Evolutionary conservation across 2,888 invertebrate species (phyloP).

Genomic region (Hypselothyrea guttata): DNA sequence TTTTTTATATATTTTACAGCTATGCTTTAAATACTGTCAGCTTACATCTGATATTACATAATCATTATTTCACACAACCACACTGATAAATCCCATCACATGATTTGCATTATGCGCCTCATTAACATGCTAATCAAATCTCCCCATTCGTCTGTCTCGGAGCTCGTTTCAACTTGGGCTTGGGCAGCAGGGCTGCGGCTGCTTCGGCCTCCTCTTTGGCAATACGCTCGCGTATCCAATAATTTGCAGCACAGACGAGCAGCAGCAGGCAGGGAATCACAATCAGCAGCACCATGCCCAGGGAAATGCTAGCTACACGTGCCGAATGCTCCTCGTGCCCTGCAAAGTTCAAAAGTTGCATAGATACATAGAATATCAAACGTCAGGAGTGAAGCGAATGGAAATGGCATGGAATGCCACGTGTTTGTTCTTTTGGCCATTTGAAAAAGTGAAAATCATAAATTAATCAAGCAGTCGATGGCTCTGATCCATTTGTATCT

Average conservation of each 20-base stretch:
- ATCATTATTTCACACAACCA: constrained; percentile 3
- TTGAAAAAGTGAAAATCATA: constrained; percentile 53
- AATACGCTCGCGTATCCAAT: constrained; percentile 84
- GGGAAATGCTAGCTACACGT: constrained; percentile 89
- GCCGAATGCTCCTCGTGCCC: constrained; percentile 91
- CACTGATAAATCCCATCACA: constrained; percentile 17
- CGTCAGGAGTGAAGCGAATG: neutral
- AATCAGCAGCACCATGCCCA: constrained; percentile 89
- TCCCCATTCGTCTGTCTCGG: constrained; percentile 6
- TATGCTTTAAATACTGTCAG: neutral
- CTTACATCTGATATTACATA: constrained; percentile 1
- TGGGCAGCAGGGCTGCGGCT: constrained; percentile 57
- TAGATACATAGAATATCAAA: constrained; percentile 22
- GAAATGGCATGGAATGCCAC: constrained; percentile 12
- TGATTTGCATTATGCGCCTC: constrained; percentile 34
- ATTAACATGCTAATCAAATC: constrained; percentile 61
- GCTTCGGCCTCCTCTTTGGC: constrained; percentile 76
- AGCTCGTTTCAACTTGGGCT: constrained; percentile 34
- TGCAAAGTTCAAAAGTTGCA: constrained; percentile 77
- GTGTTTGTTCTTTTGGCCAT: constrained; percentile 9
- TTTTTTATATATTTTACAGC: neutral
- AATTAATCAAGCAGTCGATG: constrained; percentile 51
- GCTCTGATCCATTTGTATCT: constrained; percentile 35
- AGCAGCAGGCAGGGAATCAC: constrained; percentile 89
- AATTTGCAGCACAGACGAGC: constrained; percentile 87